Evolutionary conservation across 1,140 invertebrate genomes (phyloP).

Genomic region (Tetramorium parvispinum): DNA sequence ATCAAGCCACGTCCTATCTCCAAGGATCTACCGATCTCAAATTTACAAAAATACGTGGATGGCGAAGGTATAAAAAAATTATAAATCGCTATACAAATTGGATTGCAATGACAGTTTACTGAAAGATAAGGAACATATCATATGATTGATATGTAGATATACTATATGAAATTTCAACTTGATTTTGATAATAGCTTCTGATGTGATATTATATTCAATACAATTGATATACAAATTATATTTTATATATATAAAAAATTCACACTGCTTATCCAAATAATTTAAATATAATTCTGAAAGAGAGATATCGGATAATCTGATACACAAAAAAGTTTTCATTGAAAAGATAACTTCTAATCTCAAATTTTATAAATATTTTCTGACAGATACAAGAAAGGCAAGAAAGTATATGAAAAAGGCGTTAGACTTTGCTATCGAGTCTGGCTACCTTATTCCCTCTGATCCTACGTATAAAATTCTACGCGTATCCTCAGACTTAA

Average conservation of each 20-base stretch:
- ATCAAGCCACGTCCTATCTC: not conserved
- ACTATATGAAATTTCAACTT: not conserved
- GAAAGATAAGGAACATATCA: not conserved
- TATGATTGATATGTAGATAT: not conserved
- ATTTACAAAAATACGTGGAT: slow-evolving; percentile 1
- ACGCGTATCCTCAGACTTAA: slow-evolving; percentile 74
- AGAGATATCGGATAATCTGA: too few relatives aligned
- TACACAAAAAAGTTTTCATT: not conserved
- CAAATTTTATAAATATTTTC: not conserved
- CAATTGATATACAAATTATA: not conserved
- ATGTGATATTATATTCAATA: not conserved
- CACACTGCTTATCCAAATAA: too few relatives aligned
- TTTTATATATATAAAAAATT: not conserved
- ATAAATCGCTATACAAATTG: not conserved
- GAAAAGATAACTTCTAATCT: not conserved
- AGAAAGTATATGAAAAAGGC: slow-evolving; percentile 75
- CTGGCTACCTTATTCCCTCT: slow-evolving; percentile 74
- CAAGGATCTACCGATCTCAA: slow-evolving; percentile 20
- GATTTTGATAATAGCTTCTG: not conserved
- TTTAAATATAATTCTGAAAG: too few relatives aligned
- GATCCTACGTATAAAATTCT: slow-evolving; percentile 70
- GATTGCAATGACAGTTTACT: not conserved
- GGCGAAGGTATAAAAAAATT: slow-evolving; percentile 34
- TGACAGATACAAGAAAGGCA: slow-evolving; percentile 65
- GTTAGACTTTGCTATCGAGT: slow-evolving; percentile 74